Conservation (phyloP, 2,888 invertebrate species). For the Phaonia tiefii region DNA sequence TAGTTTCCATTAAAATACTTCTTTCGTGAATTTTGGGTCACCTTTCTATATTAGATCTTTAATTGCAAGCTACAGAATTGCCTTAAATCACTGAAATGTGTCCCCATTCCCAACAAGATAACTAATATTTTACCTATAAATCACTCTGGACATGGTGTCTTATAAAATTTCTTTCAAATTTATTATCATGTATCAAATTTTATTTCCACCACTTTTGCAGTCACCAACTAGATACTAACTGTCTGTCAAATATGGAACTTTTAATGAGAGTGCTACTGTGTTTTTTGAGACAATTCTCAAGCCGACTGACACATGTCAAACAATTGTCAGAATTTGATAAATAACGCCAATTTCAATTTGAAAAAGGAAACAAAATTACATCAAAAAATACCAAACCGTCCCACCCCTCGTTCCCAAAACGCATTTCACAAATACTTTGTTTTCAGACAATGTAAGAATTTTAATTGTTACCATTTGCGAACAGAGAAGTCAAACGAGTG, state of each 20-base stretch:
- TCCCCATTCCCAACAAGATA: no score
- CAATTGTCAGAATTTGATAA: slow-evolving; percentile 26
- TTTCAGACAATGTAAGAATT: slow-evolving; percentile 47
- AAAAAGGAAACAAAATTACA: slow-evolving; percentile 8
- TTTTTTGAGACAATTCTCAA: slow-evolving; percentile 1
- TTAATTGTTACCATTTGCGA: slow-evolving; percentile 58
- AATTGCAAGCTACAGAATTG: no score
- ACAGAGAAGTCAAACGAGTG: slow-evolving; percentile 47
- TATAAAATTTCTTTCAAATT: no score
- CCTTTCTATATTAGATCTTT: no score
- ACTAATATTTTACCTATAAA: no score
- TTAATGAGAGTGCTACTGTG: slow-evolving; percentile 17
- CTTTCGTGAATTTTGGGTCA: no score
- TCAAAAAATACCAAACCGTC: no score
- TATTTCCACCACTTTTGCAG: no score
- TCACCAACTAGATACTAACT: background rate
- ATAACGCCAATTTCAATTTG: slow-evolving; percentile 25
- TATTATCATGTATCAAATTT: no score
- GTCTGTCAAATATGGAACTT: slow-evolving; percentile 24
- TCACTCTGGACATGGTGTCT: no score
- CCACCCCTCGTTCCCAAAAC: background rate
- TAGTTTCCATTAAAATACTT: no score
- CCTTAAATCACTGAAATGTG: no score
- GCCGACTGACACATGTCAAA: slow-evolving; percentile 28
- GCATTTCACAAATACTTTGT: background rate